Percentiles rank a stretch among this genome's conserved stretches.
Conservation (phyloP, 2,113 vertebrate genomes). For the Sapayoa aenigma region DNA sequence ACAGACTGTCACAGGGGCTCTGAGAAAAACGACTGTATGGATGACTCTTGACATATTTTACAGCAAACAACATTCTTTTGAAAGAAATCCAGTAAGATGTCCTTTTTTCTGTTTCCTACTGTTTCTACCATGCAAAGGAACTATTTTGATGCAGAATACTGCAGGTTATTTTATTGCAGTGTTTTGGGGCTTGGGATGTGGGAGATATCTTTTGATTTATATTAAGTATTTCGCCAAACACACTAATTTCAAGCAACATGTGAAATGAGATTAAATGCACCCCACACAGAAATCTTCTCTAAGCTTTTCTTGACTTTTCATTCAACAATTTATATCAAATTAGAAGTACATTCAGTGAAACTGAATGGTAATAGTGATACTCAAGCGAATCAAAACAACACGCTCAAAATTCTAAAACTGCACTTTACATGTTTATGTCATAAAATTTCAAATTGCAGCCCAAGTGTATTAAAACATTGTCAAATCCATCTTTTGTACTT, state of each 20-base stretch:
- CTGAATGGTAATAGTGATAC: not conserved
- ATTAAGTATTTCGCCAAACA: not conserved
- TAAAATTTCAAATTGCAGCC: not conserved
- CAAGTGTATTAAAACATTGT: not conserved
- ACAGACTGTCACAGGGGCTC: not conserved
- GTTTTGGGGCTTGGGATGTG: not conserved
- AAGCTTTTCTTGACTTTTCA: not conserved
- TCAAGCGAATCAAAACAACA: not conserved
- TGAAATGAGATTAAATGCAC: not conserved
- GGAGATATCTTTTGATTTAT: not conserved
- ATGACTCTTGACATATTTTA: not conserved
- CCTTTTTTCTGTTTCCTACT: not conserved
- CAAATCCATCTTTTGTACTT: not conserved
- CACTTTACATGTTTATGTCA: not conserved
- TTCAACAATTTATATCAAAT: not conserved
- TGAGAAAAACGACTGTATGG: accelerated
- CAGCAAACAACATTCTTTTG: not conserved
- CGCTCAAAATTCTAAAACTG: not conserved
- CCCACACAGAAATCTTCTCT: not conserved
- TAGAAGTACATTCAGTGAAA: not conserved
- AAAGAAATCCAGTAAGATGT: not conserved
- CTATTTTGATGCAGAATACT: not conserved
- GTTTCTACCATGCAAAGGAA: not conserved
- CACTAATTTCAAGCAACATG: not conserved
- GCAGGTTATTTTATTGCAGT: not conserved